These are phyloP conservation scores for Hyposmocoma kahamanoa DNA, from an alignment of 1,140 invertebrate genomes.

Conservation along the genomic window DNA sequence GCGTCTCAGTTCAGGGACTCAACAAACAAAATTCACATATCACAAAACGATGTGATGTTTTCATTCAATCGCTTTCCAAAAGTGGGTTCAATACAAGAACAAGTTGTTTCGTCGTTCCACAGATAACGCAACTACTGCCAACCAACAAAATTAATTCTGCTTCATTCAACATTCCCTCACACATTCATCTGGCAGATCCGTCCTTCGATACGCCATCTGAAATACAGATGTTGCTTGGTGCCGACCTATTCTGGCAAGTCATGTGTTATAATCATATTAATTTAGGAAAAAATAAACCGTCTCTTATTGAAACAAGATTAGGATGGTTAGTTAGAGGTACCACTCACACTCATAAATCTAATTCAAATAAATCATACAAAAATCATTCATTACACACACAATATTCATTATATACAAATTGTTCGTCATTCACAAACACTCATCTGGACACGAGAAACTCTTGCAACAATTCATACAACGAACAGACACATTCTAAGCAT, in stretches of 20 bases:
- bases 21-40: not conserved
- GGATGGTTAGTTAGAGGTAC: not conserved
- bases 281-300: not conserved
- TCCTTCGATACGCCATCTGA: constrained; percentile 1
- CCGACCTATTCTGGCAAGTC: not conserved
- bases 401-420: not conserved
- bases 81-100: not conserved
- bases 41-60: not conserved
- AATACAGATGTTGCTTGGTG: constrained; percentile 6
- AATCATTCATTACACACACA: not conserved
- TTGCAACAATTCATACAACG: not conserved
- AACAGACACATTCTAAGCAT: not conserved
- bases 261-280: not conserved
- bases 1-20: not conserved
- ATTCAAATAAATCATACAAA: not conserved
- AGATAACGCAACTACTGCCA: constrained; percentile 8
- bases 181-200: constrained; percentile 13
- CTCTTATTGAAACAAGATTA: not conserved
- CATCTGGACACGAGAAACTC: not conserved
- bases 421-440: not conserved
- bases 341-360: not conserved
- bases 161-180: constrained; percentile 5
- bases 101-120: constrained; percentile 10
- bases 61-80: not conserved
- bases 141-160: not conserved